phyloP scores from a whole-genome alignment of 2,113 vertebrate genomes.

The Lophochroa leadbeateri region DNA sequence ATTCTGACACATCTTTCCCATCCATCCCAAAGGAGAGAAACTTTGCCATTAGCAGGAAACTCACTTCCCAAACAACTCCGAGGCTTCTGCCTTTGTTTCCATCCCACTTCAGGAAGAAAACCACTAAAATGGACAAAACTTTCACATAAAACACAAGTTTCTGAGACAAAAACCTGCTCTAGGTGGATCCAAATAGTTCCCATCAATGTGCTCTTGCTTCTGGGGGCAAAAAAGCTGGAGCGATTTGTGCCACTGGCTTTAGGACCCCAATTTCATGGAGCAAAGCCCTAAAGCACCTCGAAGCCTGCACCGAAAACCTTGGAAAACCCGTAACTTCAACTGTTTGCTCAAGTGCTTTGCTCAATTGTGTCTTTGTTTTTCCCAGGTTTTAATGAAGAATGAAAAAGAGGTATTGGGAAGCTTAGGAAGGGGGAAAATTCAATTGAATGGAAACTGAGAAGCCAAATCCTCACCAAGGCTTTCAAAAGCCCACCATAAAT shows the following conservation, averaged over 20 bases:
- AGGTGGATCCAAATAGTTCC: not conserved
- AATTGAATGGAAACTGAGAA: constrained; percentile 47
- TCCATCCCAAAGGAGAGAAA: not conserved
- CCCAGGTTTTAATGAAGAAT: constrained; percentile 47
- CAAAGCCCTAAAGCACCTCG: not conserved
- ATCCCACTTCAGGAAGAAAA: not conserved
- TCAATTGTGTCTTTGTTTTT: constrained; percentile 30
- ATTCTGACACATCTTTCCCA: not conserved
- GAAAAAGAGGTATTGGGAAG: not conserved
- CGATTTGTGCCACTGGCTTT: not conserved
- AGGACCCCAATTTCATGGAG: not conserved
- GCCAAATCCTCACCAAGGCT: constrained; percentile 23
- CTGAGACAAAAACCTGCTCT: not conserved
- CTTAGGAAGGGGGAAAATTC: not conserved
- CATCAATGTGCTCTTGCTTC: not conserved
- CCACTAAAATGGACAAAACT: not conserved
- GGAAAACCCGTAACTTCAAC: constrained; percentile 7
- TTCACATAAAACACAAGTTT: not conserved
- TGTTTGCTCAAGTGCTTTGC: not conserved
- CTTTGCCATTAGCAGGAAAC: not conserved
- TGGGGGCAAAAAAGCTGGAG: not conserved
- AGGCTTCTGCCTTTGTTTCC: not conserved
- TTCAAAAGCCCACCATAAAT: constrained; percentile 36
- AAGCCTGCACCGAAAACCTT: not conserved
- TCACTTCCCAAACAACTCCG: not conserved